Percentiles rank a stretch among this genome's conserved stretches.
phyloP scores from a whole-genome alignment of 2,888 invertebrate genomes.

The Orchesellides sinensis region DNA sequence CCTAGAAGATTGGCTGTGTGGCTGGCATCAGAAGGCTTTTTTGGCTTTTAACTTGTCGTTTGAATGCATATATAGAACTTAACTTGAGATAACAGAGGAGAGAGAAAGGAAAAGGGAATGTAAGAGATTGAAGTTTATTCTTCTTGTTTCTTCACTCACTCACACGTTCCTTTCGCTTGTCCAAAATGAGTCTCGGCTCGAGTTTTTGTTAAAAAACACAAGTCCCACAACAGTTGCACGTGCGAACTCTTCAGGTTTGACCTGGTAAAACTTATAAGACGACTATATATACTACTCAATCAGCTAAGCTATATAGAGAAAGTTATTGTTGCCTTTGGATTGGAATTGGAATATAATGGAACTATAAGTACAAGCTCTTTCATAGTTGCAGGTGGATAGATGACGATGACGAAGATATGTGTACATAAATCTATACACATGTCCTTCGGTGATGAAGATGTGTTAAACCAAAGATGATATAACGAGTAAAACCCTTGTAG shows the following conservation, averaged over 20 bases:
- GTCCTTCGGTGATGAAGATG: constrained; percentile 40
- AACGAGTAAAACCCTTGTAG: too few relatives aligned
- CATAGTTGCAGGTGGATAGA: constrained; percentile 48
- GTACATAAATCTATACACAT: constrained; percentile 25
- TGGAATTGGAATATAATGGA: too few relatives aligned
- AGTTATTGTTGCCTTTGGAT: too few relatives aligned
- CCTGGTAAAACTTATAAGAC: constrained; percentile 69
- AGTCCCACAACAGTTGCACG: constrained; percentile 64
- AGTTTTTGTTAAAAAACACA: constrained; percentile 35
- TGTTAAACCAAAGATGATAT: neutral
- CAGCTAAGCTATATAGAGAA: constrained; percentile 20
- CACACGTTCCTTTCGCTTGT: constrained; percentile 37
- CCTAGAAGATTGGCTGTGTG: neutral
- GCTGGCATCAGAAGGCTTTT: constrained; percentile 10
- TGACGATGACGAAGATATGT: too few relatives aligned
- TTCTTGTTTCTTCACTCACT: too few relatives aligned
- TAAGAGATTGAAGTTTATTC: constrained; percentile 53
- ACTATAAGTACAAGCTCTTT: constrained; percentile 57
- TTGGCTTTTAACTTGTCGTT: neutral
- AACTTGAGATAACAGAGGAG: constrained; percentile 25
- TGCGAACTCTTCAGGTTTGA: constrained; percentile 72
- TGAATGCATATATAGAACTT: constrained; percentile 43
- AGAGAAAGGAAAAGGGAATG: constrained; percentile 50
- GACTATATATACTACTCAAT: constrained; percentile 27
- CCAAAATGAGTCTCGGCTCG: constrained; percentile 24